phyloP scores from a whole-genome alignment of 2,888 invertebrate species.

The Agrochola circellaris region DNA sequence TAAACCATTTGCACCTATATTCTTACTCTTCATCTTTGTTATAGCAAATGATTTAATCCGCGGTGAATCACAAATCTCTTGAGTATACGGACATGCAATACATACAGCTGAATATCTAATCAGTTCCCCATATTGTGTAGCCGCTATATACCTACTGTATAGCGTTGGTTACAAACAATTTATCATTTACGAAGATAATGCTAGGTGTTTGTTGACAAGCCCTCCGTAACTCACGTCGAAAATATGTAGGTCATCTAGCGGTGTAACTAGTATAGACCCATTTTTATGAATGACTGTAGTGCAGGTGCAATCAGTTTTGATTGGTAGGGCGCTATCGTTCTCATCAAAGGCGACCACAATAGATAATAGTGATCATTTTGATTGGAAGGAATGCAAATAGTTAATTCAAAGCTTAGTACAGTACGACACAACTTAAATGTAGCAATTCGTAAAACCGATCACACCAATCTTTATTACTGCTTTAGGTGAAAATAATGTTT shows the following conservation, averaged over 20 bases:
- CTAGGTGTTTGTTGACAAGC: slow-evolving; percentile 68
- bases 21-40: slow-evolving; percentile 25
- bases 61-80: slow-evolving; percentile 58
- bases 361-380: slow-evolving; percentile 10
- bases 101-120: slow-evolving; percentile 68
- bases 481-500: too few relatives aligned
- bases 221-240: slow-evolving; percentile 59
- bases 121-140: slow-evolving; percentile 64
- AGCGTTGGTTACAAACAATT: slow-evolving; percentile 63
- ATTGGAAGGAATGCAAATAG: not conserved
- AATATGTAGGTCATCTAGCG: slow-evolving; percentile 70
- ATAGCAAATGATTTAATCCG: slow-evolving; percentile 26
- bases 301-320: slow-evolving; percentile 19
- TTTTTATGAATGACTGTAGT: slow-evolving; percentile 37
- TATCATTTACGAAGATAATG: slow-evolving; percentile 70
- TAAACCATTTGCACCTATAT: not conserved
- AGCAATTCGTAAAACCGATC: too few relatives aligned
- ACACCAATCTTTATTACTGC: too few relatives aligned
- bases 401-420: not conserved
- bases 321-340: slow-evolving; percentile 12
- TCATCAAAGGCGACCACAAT: slow-evolving; percentile 5
- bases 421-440: too few relatives aligned
- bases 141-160: slow-evolving; percentile 11
- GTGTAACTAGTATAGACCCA: slow-evolving; percentile 17
- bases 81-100: slow-evolving; percentile 50